Base-by-base conservation (phyloP, 1,140 invertebrate genomes). In the Polyergus mexicanus region DNA sequence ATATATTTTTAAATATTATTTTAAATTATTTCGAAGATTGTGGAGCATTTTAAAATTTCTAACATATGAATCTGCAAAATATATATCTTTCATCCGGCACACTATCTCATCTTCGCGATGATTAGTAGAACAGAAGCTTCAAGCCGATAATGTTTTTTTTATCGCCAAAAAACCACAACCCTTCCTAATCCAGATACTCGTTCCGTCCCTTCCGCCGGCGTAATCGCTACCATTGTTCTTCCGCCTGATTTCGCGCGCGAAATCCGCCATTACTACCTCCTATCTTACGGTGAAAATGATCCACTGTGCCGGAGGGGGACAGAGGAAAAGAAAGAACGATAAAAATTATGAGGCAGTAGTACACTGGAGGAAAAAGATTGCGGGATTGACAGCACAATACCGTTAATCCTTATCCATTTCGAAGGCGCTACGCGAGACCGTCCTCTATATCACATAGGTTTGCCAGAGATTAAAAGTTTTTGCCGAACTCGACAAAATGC, bases 391-490 rank as follows among this genome's bases (percentile, higher is more conserved):
- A 90, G 83, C 86, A 90, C 89, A 90, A 90, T 90, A 88, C 86
- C 86, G 88, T 90, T 90, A 90, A 90, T 90, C 89, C 86, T 90
- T 84, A 88, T 90, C 72, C 84, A 89, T 90, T 90, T 90, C 83
- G 86, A 88, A 90, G 77, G 84, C 78, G 86, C 63, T 84, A 80
- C 74, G 60, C 80, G 63, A 80, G 72, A 77, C 60, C 54, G 72
- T 51, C 32, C 72, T 62, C 71, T 47, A 51, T 65, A 69, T 2
- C 41, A 11, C 62, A 5, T 54, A 28, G 38, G 68, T 60, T 63
- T 54, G 76, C 56, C 83, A 83, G 76, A 90, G 91, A 91, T 91
- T 92, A 91, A 92, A 92, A 91, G 86, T 92, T 91, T 91, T 92
- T 91, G 86, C 72, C 83, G 25, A 87, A 76, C 83, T 71, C 83